Conservation (phyloP, 2,113 vertebrate species). For the Neotragus moschatus region DNA sequence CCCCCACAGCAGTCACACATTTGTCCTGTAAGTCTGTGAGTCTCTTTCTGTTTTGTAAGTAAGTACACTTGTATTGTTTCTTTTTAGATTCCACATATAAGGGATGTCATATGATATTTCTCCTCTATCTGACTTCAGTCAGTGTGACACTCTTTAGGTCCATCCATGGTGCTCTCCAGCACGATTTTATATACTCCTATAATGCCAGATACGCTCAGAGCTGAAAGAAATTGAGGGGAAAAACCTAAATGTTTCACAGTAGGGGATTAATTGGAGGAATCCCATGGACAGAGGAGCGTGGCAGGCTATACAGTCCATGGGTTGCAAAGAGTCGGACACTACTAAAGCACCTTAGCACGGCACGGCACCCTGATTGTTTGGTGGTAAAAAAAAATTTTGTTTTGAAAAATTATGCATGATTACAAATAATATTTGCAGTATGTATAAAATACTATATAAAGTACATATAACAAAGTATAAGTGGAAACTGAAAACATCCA, state of each 20-base stretch:
- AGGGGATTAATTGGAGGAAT: background rate
- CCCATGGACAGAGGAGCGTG: background rate
- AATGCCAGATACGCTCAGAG: background rate
- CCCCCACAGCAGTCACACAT: background rate
- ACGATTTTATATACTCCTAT: fast-evolving
- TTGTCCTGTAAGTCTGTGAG: background rate
- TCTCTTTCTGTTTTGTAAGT: background rate
- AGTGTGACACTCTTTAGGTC: background rate
- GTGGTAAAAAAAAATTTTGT: background rate
- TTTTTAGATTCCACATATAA: background rate
- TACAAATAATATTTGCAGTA: background rate
- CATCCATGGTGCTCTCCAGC: background rate
- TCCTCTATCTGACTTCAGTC: background rate
- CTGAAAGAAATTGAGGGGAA: background rate
- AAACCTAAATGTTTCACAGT: background rate
- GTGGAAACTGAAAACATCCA: background rate
- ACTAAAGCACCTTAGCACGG: background rate
- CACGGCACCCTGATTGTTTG: background rate
- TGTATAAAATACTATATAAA: background rate
- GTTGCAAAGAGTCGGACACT: background rate
- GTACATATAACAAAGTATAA: background rate
- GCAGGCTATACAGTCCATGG: background rate
- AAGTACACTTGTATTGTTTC: background rate
- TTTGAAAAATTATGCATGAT: background rate
- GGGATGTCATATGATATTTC: background rate